Evolutionary conservation across 2,113 vertebrate species (phyloP).

Genomic region (Heloderma charlesbogerti): DNA sequence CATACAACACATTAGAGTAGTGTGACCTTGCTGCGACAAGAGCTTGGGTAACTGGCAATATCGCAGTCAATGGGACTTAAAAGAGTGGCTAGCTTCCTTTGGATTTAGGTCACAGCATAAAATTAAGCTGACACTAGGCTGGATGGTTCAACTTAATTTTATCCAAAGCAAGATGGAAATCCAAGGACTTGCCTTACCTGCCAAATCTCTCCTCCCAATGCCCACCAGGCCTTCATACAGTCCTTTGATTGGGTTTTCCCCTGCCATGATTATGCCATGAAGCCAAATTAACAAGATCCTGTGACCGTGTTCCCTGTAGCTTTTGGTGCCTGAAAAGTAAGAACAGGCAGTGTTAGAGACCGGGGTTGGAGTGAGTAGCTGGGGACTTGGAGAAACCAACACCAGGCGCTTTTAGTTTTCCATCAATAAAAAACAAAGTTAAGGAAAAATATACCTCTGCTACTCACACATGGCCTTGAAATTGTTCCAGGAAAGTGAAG

Average conservation of each 20-base stretch:
- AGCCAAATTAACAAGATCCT: constrained; percentile 93
- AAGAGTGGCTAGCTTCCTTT: neutral
- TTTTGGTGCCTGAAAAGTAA: constrained; percentile 83
- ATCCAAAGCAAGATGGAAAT: neutral
- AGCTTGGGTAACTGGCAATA: neutral
- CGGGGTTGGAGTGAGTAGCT: neutral
- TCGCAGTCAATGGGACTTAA: neutral
- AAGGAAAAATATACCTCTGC: no score
- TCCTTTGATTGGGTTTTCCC: constrained; percentile 88
- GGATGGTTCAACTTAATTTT: no score
- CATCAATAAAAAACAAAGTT: no score
- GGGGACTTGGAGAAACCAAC: neutral
- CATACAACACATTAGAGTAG: neutral
- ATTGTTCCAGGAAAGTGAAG: no score
- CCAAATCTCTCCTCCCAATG: constrained; percentile 85
- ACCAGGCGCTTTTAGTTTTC: neutral
- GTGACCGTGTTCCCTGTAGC: constrained; percentile 90
- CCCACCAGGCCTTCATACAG: constrained; percentile 88
- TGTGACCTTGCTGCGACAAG: neutral
- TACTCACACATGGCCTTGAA: no score
- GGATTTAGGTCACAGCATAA: no score
- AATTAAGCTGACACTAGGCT: neutral
- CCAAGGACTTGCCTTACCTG: constrained; percentile 77
- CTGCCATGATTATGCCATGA: constrained; percentile 77
- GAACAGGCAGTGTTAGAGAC: neutral